These are phyloP conservation scores for Periparus ater DNA, from an alignment of 2,797 vertebrate genomes.

Conservation along the genomic window DNA sequence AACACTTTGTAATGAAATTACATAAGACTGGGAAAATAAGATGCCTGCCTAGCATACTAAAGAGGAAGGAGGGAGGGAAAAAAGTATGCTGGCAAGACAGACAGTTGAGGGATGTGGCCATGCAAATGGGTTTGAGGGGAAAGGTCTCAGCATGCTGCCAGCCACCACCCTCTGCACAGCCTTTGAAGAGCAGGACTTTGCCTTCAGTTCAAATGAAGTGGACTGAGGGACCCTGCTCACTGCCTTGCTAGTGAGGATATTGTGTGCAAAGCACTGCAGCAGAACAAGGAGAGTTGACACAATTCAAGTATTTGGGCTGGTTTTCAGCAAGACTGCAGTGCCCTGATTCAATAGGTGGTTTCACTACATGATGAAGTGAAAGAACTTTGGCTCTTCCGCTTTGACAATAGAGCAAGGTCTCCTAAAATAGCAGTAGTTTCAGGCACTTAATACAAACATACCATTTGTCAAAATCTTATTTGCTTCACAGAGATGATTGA, in stretches of 20 bases:
- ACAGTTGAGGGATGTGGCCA: background rate
- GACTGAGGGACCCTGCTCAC: background rate
- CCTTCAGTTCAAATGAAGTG: background rate
- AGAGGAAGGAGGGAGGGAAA: background rate
- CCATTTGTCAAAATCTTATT: slow-evolving; percentile 24
- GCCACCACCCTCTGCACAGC: background rate
- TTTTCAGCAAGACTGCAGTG: background rate
- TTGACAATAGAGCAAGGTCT: background rate
- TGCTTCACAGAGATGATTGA: slow-evolving; percentile 25
- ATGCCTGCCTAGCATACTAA: background rate
- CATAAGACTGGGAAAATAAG: background rate
- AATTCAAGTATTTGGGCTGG: background rate
- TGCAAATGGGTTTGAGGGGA: background rate
- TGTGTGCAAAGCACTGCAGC: background rate
- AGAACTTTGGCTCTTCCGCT: background rate
- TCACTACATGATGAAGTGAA: background rate
- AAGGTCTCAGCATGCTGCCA: background rate
- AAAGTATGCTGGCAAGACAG: background rate
- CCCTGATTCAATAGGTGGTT: background rate
- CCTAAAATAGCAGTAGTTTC: slow-evolving; percentile 29
- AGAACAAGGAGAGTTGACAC: background rate
- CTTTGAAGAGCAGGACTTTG: background rate
- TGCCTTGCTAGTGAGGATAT: accelerated
- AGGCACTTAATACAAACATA: slow-evolving; percentile 14
- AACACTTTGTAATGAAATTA: background rate